phyloP scores from a whole-genome alignment of 2,113 vertebrate species.

The Oncorhynchus kisutch region DNA sequence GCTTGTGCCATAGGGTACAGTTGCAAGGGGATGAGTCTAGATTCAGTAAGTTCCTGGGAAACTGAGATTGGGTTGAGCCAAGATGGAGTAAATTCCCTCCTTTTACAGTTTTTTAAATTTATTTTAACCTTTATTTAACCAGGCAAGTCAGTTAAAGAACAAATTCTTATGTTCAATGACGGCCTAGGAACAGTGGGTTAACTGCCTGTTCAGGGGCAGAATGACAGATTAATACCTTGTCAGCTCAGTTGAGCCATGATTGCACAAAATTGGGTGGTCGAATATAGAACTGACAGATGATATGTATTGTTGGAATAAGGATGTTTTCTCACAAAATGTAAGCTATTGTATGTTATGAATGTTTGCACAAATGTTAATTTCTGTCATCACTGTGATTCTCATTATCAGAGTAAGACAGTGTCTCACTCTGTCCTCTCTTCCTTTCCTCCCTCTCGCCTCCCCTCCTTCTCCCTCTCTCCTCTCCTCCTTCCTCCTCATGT shows the following conservation, averaged over 20 bases:
- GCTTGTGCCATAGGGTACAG: no score
- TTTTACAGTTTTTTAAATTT: background rate
- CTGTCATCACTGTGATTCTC: conserved; percentile 6
- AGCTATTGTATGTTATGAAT: conserved; percentile 38
- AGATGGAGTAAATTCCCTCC: background rate
- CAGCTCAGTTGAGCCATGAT: background rate
- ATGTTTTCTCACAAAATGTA: conserved; percentile 18
- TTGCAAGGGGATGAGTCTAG: no score
- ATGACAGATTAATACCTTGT: no score
- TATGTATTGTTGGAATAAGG: conserved; percentile 9
- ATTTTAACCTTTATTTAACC: no score
- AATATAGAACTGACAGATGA: conserved; percentile 17
- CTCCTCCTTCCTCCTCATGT: no score
- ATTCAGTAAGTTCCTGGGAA: background rate
- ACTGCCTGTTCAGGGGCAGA: no score
- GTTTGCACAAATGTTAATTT: conserved; percentile 43
- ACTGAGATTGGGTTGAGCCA: background rate
- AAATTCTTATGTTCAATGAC: no score
- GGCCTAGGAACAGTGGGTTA: no score
- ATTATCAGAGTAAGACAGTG: conserved; percentile 9
- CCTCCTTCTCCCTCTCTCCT: no score
- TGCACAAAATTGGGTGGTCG: background rate
- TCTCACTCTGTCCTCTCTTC: conserved; percentile 9
- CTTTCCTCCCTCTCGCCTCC: no score
- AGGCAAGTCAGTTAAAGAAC: no score